Base-by-base conservation (phyloP, 2,797 vertebrate genomes). In the Falco rusticolus region DNA sequence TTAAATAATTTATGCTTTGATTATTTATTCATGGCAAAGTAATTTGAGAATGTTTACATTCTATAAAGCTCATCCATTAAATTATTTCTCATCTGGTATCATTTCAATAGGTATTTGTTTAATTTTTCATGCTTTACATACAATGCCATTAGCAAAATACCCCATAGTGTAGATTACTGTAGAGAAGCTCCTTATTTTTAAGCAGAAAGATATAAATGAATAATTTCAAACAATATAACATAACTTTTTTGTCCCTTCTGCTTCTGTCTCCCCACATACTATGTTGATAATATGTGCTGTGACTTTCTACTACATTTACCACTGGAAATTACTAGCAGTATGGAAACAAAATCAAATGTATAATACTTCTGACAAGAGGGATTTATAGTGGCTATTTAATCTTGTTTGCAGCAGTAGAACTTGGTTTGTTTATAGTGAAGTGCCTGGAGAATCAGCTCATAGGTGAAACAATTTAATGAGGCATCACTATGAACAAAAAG, bases 1-100 rank as follows among this genome's bases (percentile, higher is more conserved):
- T 81, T 96, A 93, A 96, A 97, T 97, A 96, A 94, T 96, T 96
- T 93, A 96, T 24, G 5, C 92, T 89, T 86, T 76, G 43, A 95
- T 97, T 97, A 93, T 69, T 93, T 95, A 96, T 96, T 94, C 89
- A 96, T 94, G 22, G 22, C 8, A 74, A 95, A 92, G 50, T 95
- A 89, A 94, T 95, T 90, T 96, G 65, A 87, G 70, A 84, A 89
- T 96, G 85, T 96, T 97, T 97, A 94, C 89, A 90, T 94, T 96
- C 69, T 56, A 68, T 80, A 86, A 94, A 88, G 47, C 56, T 57
- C 22, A 90, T 72, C 48, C 21, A 72, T 93, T 96, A 92, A 95
- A 96, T 94, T 95, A 93, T 96, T 94, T 89, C 93, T 70, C 29
- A 37, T 61, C 26, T 90, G 70, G 48, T 94, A 92, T 53, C 3